Percentiles rank a stretch among this genome's conserved stretches.
These are phyloP conservation scores for Pygoscelis adeliae DNA, from an alignment of 2,113 vertebrate genomes.

Conservation along the genomic window DNA sequence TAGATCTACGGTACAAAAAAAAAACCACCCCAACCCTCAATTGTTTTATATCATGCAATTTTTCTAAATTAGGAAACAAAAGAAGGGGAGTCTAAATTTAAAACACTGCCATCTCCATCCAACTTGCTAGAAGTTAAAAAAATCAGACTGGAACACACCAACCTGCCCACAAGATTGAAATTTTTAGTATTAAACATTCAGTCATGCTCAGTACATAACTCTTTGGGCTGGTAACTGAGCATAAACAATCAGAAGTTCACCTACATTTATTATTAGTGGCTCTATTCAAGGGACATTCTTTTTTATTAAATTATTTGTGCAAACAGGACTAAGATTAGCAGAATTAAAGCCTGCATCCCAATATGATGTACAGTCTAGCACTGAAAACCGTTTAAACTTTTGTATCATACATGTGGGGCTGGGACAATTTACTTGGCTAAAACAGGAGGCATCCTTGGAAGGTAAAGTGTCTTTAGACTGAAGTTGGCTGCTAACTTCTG, in stretches of 20 bases:
- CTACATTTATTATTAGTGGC: neutral
- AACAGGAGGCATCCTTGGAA: neutral
- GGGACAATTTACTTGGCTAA: neutral
- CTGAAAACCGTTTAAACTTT: neutral
- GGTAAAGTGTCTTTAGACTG: neutral
- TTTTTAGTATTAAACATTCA: neutral
- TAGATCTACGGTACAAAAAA: neutral
- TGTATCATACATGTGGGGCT: rapidly evolving
- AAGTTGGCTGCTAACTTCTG: neutral
- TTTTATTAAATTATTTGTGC: neutral
- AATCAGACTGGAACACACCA: neutral
- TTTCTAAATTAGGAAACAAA: neutral
- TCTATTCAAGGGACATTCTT: neutral
- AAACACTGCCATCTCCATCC: neutral
- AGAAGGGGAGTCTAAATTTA: neutral
- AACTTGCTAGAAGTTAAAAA: neutral
- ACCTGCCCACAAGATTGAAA: neutral
- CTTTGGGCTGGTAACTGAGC: neutral
- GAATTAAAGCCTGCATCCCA: neutral
- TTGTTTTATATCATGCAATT: neutral
- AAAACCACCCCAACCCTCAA: neutral
- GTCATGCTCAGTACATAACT: neutral
- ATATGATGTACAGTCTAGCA: neutral
- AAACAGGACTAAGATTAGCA: neutral
- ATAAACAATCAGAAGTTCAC: neutral